phyloP scores from a whole-genome alignment of 2,113 vertebrate species.

The Antechinus stuartii region DNA sequence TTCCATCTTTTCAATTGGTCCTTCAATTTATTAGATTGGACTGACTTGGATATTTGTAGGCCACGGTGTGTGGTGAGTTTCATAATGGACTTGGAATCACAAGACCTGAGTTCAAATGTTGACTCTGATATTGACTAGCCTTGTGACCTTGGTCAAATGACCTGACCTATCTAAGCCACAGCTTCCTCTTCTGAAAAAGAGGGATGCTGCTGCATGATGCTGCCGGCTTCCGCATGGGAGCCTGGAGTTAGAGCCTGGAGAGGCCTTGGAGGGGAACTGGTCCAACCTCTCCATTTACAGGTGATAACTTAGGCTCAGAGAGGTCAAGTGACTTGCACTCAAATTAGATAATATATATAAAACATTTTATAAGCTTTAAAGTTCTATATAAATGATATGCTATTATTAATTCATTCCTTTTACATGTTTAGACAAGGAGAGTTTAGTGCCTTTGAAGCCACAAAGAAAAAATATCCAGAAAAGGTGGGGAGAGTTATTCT shows the following conservation, averaged over 20 bases:
- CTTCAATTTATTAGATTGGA: not conserved
- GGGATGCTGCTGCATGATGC: not conserved
- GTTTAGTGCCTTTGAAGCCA: not conserved
- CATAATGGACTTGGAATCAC: not conserved
- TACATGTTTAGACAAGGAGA: not conserved
- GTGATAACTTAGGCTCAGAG: not conserved
- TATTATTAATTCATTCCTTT: not conserved
- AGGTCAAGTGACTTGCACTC: not conserved
- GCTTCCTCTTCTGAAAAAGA: not conserved
- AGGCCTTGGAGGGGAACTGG: not conserved
- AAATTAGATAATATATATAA: not conserved
- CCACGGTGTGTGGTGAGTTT: not conserved
- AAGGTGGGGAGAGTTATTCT: not conserved
- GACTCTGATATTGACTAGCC: not conserved
- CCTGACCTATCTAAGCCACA: not conserved
- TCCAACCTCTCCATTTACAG: not conserved
- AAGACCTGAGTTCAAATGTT: not conserved
- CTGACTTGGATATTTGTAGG: not conserved
- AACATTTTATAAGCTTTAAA: not conserved
- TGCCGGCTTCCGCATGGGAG: not conserved
- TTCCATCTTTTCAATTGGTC: not conserved
- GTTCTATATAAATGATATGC: not conserved
- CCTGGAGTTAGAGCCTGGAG: not conserved
- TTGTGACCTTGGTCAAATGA: not conserved
- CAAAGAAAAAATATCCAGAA: not conserved